Conservation (phyloP, 2,888 invertebrate species). For the Morinoia aosen region DNA sequence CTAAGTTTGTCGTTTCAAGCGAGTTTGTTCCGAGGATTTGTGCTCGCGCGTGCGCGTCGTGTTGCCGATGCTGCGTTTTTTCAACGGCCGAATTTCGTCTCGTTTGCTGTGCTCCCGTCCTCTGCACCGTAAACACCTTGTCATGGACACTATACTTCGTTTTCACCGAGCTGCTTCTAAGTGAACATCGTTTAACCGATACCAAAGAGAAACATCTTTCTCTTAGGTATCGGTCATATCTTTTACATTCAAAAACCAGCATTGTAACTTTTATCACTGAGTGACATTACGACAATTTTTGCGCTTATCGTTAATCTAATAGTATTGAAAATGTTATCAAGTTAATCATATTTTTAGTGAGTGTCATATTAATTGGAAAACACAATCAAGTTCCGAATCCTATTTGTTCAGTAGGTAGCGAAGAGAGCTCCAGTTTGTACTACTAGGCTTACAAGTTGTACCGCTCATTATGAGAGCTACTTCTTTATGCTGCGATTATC, state of each 20-base stretch:
- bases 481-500: neutral
- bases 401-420: neutral
- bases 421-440: no score
- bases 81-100: neutral
- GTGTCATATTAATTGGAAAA: neutral
- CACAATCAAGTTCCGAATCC: neutral
- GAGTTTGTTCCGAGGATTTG: constrained; percentile 41
- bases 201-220: neutral
- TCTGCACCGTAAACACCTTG: neutral
- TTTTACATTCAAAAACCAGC: neutral
- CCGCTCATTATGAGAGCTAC: neutral
- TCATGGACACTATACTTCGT: neutral
- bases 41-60: neutral
- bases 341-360: neutral
- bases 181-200: no score
- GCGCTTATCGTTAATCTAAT: neutral
- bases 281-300: no score
- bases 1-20: constrained; percentile 34
- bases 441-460: neutral
- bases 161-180: neutral
- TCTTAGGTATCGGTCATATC: neutral
- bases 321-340: neutral
- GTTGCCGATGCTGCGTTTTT: neutral
- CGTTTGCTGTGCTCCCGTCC: neutral
- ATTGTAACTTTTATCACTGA: no score